phyloP scores from a whole-genome alignment of 1,140 invertebrate species.

The Micrasema minimum region DNA sequence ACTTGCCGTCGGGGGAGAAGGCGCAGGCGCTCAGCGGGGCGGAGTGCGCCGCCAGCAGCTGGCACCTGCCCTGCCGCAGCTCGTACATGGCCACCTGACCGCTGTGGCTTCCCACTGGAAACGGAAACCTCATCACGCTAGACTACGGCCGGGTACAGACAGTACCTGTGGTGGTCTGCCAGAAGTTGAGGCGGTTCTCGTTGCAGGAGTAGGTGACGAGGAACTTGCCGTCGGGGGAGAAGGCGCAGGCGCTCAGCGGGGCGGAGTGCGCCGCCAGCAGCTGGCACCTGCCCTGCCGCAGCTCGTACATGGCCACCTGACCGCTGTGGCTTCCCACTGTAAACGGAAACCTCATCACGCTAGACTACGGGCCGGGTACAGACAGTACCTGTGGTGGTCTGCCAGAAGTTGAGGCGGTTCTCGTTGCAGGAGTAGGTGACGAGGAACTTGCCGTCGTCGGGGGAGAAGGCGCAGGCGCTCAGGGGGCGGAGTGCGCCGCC shows the following conservation, averaged over 20 bases:
- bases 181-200: slow-evolving; percentile 98
- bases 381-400: slow-evolving; percentile 85
- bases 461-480: slow-evolving; percentile 94
- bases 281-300: slow-evolving; percentile 94
- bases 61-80: slow-evolving; percentile 92
- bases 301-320: slow-evolving; percentile 93
- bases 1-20: slow-evolving; percentile 98
- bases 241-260: slow-evolving; percentile 91
- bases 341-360: too few relatives aligned
- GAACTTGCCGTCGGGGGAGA: slow-evolving; percentile 97
- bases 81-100: slow-evolving; percentile 96
- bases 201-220: slow-evolving; percentile 93
- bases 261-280: slow-evolving; percentile 88
- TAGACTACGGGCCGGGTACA: too few relatives aligned
- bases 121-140: too few relatives aligned
- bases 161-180: slow-evolving; percentile 92
- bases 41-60: slow-evolving; percentile 89
- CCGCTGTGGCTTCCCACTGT: slow-evolving; percentile 92
- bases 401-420: slow-evolving; percentile 97
- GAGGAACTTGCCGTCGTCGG: slow-evolving; percentile 96
- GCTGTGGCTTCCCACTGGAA: slow-evolving; percentile 88
- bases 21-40: slow-evolving; percentile 90
- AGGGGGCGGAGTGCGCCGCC: slow-evolving; percentile 88
- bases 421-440: slow-evolving; percentile 96
- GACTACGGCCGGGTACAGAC: too few relatives aligned